A percentile compares a stretch with the other conserved stretches of the same genome.
Evolutionary conservation across 2,797 vertebrate genomes (phyloP).

Genomic region (Manis crassicaudata): DNA sequence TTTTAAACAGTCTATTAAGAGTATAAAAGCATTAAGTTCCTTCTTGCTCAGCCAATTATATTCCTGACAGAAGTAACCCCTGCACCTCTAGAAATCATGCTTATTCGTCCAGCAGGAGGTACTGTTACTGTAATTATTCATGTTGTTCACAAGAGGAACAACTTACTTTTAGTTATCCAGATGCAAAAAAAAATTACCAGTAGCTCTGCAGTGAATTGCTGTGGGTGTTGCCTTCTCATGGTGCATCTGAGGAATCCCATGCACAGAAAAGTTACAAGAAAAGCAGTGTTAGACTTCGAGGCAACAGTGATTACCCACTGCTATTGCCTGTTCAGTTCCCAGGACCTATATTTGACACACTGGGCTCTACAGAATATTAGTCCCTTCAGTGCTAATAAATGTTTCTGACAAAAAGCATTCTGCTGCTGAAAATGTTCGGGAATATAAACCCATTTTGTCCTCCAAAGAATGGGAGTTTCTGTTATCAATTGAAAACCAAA

Average conservation of each 20-base stretch:
- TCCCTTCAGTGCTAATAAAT: background rate
- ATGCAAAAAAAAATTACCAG: background rate
- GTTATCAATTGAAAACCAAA: background rate
- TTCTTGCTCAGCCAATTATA: conserved; percentile 34
- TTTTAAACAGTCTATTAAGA: conserved; percentile 47
- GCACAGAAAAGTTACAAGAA: background rate
- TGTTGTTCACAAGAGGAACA: conserved; percentile 7
- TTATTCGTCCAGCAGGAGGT: conserved; percentile 50
- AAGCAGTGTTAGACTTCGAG: conserved; percentile 29
- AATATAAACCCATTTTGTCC: background rate
- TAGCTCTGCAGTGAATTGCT: conserved; percentile 47
- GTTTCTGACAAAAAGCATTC: background rate
- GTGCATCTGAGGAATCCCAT: conserved; percentile 48
- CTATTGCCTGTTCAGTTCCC: background rate
- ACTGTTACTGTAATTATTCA: conserved; percentile 24
- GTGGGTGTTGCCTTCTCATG: background rate
- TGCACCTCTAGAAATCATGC: conserved; percentile 8
- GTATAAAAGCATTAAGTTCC: conserved; percentile 25
- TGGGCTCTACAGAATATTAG: background rate
- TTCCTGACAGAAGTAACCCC: background rate
- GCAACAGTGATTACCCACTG: background rate
- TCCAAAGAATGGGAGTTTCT: background rate
- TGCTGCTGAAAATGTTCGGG: background rate
- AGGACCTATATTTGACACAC: background rate
- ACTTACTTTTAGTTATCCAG: background rate